These are phyloP conservation scores for Drosophila vallismaia DNA, from an alignment of 2,888 invertebrate species.

Conservation along the genomic window DNA sequence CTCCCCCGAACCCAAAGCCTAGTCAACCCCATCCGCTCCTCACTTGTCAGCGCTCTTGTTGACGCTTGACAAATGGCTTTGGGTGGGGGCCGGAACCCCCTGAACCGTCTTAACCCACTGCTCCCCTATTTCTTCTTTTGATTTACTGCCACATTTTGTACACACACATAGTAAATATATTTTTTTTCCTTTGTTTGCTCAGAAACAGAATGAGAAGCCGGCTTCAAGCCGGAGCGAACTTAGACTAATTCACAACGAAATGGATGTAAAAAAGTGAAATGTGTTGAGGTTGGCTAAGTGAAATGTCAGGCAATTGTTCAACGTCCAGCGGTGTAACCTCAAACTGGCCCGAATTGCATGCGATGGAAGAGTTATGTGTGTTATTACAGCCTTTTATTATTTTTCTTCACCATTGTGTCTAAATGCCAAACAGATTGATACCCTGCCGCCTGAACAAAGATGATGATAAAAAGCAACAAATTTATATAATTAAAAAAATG, in stretches of 20 bases:
- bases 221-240: slow-evolving; percentile 18
- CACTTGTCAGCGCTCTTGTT: slow-evolving; percentile 77
- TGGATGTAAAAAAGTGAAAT: slow-evolving; percentile 51
- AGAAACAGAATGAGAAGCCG: slow-evolving; percentile 19
- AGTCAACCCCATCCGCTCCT: slow-evolving; percentile 39
- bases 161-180: slow-evolving; percentile 34
- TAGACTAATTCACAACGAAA: slow-evolving; percentile 53
- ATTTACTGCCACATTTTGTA: slow-evolving; percentile 70
- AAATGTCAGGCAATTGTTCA: slow-evolving; percentile 70
- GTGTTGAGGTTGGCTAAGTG: slow-evolving; percentile 51
- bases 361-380: slow-evolving; percentile 51
- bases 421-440: slow-evolving; percentile 14
- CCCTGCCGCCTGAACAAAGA: slow-evolving; percentile 5
- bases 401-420: slow-evolving; percentile 6
- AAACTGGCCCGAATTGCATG: slow-evolving; percentile 31
- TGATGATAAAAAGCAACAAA: not conserved
- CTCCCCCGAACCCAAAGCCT: slow-evolving; percentile 8
- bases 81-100: slow-evolving; percentile 22
- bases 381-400: slow-evolving; percentile 27
- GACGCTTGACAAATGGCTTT: slow-evolving; percentile 76
- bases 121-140: slow-evolving; percentile 54
- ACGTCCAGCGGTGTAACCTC: slow-evolving; percentile 42
- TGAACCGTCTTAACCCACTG: slow-evolving; percentile 18
- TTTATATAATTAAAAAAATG: not conserved
- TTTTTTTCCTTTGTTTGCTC: slow-evolving; percentile 39